Conservation (phyloP, 2,113 vertebrate genomes). For the Megaceryle maxima region DNA sequence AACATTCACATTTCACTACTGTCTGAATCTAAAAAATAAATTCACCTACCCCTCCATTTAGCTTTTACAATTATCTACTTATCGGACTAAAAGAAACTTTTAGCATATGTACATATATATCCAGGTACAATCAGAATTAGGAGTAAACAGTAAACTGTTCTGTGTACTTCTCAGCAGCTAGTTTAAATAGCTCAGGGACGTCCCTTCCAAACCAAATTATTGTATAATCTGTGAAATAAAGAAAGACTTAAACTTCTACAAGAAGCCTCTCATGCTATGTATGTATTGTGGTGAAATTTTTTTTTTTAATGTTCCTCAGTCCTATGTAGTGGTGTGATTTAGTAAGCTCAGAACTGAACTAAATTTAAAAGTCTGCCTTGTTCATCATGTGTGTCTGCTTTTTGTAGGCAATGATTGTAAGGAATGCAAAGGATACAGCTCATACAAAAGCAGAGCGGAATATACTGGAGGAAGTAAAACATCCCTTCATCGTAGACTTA, state of each 20-base stretch:
- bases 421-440: conserved; percentile 98
- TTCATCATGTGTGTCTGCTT: conserved; percentile 14
- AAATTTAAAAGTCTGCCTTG: neutral
- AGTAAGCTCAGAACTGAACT: neutral
- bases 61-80: neutral
- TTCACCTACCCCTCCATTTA: neutral
- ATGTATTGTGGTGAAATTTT: neutral
- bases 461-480: conserved; percentile 97
- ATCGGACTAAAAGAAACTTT: neutral
- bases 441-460: conserved; percentile 97
- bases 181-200: neutral
- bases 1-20: neutral
- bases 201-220: neutral
- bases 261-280: neutral
- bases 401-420: conserved; percentile 95
- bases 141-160: neutral
- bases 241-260: neutral
- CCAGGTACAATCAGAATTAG: neutral
- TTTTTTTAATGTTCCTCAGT: neutral
- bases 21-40: neutral
- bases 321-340: neutral
- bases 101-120: neutral
- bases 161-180: neutral
- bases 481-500: conserved; percentile 97
- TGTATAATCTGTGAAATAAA: neutral